Base-by-base conservation (phyloP, 2,797 vertebrate species). In the Anabas testudineus region DNA sequence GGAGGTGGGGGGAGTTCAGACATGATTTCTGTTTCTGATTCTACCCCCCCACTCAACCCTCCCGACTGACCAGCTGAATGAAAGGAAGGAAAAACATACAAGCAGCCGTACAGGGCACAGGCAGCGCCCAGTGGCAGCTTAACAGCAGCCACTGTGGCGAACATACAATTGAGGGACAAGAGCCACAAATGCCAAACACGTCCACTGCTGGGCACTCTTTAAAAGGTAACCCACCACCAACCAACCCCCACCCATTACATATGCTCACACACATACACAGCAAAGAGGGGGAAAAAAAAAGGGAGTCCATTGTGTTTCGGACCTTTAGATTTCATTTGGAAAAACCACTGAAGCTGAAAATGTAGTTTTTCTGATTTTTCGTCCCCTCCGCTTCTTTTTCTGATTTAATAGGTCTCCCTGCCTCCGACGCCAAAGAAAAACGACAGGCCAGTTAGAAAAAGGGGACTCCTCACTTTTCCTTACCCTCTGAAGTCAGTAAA, bases 131-230 rank as follows among this genome's bases (percentile, higher is more conserved):
- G 59, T 60, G 72, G 72, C 81, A 77, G 67, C 47, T 81, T 66
- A 84, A 77, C 67, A n/a, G 73, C 84, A 83, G 84, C 76, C 67
- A 90, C 92, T 87, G 87, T 89, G 90, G 87, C 41, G 80, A 91
- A 85, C 65, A 58, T 69, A 93, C 87, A 94, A 93, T 92, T 67
- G 57, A 67, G 76, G 84, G 74, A 91, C 91, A 92, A 90, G 90
- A 73, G 88, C 82, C 84, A 71, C 87, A 81, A 87, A 91, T 93
- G 92, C 93, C 90, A 93, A 93, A 94, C 93, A 93, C 91, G 92
- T 94, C 87, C 91, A 92, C 92, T 91, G 89, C 93, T 94, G 92
- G 86, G 90, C 89, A 91, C 81, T 85, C 78, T 90, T 90, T 84
- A 88, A 93, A 92, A 91, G 81, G 85, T 87, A 86, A 70, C 76